A percentile compares a stretch with the other conserved stretches of the same genome.
phyloP scores from a whole-genome alignment of 2,113 vertebrate genomes.

The Montifringilla adamsi region DNA sequence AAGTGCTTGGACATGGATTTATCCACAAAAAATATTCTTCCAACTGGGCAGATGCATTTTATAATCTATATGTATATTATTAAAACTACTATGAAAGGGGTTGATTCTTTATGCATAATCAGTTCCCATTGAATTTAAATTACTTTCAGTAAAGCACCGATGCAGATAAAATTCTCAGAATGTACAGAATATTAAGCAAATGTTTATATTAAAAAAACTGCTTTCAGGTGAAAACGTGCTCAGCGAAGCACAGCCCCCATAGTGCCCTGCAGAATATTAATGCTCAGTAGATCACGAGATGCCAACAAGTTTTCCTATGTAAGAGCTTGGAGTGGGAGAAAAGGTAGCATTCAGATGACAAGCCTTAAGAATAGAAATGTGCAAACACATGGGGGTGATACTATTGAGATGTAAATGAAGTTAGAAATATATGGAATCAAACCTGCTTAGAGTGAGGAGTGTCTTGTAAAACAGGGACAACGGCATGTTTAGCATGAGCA shows the following conservation, averaged over 20 bases:
- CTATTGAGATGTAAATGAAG: conserved; percentile 68
- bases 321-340: conserved; percentile 46
- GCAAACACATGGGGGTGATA: conserved; percentile 23
- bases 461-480: conserved; percentile 25
- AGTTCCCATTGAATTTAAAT: conserved; percentile 76
- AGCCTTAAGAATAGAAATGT: conserved; percentile 45
- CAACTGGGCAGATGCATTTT: conserved; percentile 54
- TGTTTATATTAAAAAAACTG: conserved; percentile 76
- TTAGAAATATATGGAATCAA: conserved; percentile 33
- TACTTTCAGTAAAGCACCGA: conserved; percentile 65
- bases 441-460: conserved; percentile 7
- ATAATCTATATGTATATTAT: conserved; percentile 65
- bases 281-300: conserved; percentile 57
- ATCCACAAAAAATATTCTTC: conserved; percentile 55
- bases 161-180: conserved; percentile 74
- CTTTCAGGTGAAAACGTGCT: conserved; percentile 75
- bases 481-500: neutral
- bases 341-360: conserved; percentile 33
- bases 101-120: conserved; percentile 69
- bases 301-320: conserved; percentile 42
- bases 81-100: conserved; percentile 61
- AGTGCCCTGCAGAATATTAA: conserved; percentile 72
- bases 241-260: conserved; percentile 58
- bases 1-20: conserved; percentile 35
- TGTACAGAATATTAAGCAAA: conserved; percentile 80